phyloP scores from a whole-genome alignment of 2,797 vertebrate species.

The Vireo griseus region DNA sequence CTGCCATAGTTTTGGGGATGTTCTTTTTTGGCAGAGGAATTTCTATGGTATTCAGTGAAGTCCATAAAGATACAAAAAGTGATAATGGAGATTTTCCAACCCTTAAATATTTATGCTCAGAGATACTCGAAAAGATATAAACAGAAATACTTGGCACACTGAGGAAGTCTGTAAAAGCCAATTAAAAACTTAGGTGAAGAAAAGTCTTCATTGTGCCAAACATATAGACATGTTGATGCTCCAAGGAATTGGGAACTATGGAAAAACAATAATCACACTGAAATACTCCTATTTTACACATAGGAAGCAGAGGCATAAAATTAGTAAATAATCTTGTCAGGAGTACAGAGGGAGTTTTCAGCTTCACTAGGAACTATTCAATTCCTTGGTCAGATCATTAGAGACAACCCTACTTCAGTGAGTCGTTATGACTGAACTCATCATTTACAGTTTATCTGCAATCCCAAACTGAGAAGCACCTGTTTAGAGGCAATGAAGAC shows the following conservation, averaged over 20 bases:
- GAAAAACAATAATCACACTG: not conserved
- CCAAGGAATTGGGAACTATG: not conserved
- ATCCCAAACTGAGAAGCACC: not conserved
- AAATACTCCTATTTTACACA: not conserved
- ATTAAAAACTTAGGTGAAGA: not conserved
- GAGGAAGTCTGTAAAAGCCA: not conserved
- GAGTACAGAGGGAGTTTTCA: not conserved
- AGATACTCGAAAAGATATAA: not conserved
- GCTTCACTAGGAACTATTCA: not conserved
- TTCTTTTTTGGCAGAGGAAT: not conserved
- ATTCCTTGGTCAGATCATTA: not conserved
- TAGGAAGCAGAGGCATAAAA: not conserved
- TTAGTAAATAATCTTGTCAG: not conserved
- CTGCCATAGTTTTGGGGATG: not conserved
- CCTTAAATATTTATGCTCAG: not conserved
- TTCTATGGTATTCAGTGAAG: not conserved
- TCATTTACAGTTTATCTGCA: not conserved
- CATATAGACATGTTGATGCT: not conserved
- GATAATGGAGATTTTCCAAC: not conserved
- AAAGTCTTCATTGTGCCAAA: not conserved
- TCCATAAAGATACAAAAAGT: not conserved
- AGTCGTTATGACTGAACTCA: not conserved
- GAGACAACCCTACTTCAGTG: not conserved
- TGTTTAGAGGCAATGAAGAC: not conserved
- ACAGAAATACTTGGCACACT: not conserved